Evolutionary conservation across 1,140 invertebrate species (phyloP).

Genomic region (Condylostylus longicornis): DNA sequence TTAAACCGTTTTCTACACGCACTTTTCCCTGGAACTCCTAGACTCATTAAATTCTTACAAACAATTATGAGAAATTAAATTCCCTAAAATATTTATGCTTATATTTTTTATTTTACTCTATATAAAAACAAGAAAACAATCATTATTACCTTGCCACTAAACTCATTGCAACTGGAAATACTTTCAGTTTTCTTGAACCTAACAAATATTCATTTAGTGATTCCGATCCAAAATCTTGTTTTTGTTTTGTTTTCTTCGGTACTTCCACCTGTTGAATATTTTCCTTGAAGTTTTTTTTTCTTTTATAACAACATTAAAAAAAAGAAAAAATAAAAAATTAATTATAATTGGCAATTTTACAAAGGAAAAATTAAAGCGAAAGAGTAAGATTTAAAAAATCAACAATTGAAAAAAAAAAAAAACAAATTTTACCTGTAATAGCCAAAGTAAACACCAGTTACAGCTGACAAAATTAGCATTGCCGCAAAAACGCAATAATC

Average conservation of each 20-base stretch:
- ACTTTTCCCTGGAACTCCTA: not conserved
- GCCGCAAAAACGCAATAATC: slow-evolving; percentile 47
- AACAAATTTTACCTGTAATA: slow-evolving; percentile 27
- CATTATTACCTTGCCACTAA: slow-evolving; percentile 56
- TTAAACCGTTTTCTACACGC: too few relatives aligned
- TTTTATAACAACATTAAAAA: not conserved
- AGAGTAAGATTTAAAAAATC: not conserved
- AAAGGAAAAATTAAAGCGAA: slow-evolving; percentile 2
- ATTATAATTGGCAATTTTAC: slow-evolving; percentile 1
- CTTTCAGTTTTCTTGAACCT: slow-evolving; percentile 51
- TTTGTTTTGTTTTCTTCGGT: slow-evolving; percentile 5
- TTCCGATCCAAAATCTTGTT: slow-evolving; percentile 26
- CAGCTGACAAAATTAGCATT: slow-evolving; percentile 45
- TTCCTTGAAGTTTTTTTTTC: slow-evolving; percentile 5
- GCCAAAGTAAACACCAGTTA: slow-evolving; percentile 60
- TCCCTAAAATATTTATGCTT: not conserved
- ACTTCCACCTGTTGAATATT: slow-evolving; percentile 10
- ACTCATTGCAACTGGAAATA: slow-evolving; percentile 69
- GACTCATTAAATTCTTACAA: not conserved
- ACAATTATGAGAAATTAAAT: not conserved
- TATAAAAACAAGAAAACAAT: slow-evolving; percentile 1
- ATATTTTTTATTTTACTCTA: slow-evolving; percentile 3
- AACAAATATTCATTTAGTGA: slow-evolving; percentile 53
- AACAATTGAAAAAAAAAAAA: not conserved
- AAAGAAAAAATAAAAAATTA: not conserved